These are phyloP conservation scores for Lophius piscatorius DNA, from an alignment of 2,113 vertebrate genomes.

Conservation along the genomic window DNA sequence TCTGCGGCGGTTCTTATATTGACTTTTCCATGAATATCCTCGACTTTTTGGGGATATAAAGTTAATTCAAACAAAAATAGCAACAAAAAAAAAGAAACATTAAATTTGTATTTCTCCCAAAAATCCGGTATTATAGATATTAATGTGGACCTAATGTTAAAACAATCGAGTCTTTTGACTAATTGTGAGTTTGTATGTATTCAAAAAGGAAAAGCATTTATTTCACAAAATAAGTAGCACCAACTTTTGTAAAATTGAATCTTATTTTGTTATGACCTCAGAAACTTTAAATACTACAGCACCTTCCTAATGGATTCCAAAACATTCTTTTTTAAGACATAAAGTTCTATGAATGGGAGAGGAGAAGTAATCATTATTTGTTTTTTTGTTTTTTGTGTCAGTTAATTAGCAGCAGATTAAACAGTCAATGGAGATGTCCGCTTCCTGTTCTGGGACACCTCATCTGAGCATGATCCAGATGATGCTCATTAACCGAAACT, in stretches of 20 bases:
- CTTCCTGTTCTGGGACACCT: slow-evolving; percentile 24
- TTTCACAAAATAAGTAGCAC: slow-evolving; percentile 26
- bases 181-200: too few relatives aligned
- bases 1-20: too few relatives aligned
- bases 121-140: too few relatives aligned
- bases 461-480: slow-evolving; percentile 14
- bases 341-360: slow-evolving; percentile 32
- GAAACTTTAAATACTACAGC: slow-evolving; percentile 10
- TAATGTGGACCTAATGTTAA: too few relatives aligned
- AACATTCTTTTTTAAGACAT: slow-evolving; percentile 58
- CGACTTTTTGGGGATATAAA: too few relatives aligned
- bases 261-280: slow-evolving; percentile 30
- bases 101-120: too few relatives aligned
- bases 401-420: slow-evolving; percentile 69
- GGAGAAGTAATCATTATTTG: slow-evolving; percentile 44
- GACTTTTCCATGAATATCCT: too few relatives aligned
- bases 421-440: slow-evolving; percentile 52
- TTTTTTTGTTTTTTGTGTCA: slow-evolving; percentile 51
- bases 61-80: too few relatives aligned
- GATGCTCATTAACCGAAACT: slow-evolving; percentile 4
- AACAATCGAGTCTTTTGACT: too few relatives aligned
- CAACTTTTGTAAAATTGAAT: slow-evolving; percentile 41
- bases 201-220: too few relatives aligned
- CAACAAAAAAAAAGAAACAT: too few relatives aligned
- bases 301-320: slow-evolving; percentile 40